Base-by-base conservation (phyloP, 2,888 invertebrate species). In the Camptogramma bilineatum region DNA sequence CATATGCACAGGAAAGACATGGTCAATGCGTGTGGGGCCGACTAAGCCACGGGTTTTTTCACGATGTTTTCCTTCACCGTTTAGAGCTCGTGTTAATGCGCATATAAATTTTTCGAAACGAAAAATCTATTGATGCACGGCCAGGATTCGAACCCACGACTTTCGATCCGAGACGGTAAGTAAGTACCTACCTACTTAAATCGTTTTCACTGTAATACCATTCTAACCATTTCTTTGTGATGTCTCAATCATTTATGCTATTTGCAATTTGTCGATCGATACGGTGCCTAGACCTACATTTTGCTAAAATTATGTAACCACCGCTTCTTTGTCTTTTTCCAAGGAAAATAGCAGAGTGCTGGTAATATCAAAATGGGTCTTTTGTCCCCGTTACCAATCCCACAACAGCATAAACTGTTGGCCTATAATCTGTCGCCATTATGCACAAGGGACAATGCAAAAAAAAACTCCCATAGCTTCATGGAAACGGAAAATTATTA, bases 391-490 rank as follows among this genome's bases (percentile, higher is more conserved):
- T 86, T 85, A 81, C 75, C 68, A 77, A 79, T 86, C 85, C 84
- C 83, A 87, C 84, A 84, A 83, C 86, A 86, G 84, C 69, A 83
- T 84, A 75, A 81, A 52, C 56, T 55, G 82, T 85, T 87, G 87
- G 84, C 86, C 78, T 76, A 59, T 66, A 62, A 66, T 66, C 62
- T 66, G 54, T 62, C 58, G 71, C 79, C 78, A 91, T 91, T 91
- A 91, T 86, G 83, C 84, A 86, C 78, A 85, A 89, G 71, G 74
- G 80, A 88, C 88, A 88, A 87, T 88, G 76, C 86, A 87, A 86
- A 88, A 44, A n/a, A 55, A 87, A 86, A 84, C 77, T 82, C 80
- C 83, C 80, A 86, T 82, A 74, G 80, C 78, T 80, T 79, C 82
- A 81, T 86, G 83, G 87, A 88, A 90, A 89, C 84, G 76, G 80